Evolutionary conservation across 2,113 vertebrate species (phyloP).

Genomic region (Anguilla rostrata): DNA sequence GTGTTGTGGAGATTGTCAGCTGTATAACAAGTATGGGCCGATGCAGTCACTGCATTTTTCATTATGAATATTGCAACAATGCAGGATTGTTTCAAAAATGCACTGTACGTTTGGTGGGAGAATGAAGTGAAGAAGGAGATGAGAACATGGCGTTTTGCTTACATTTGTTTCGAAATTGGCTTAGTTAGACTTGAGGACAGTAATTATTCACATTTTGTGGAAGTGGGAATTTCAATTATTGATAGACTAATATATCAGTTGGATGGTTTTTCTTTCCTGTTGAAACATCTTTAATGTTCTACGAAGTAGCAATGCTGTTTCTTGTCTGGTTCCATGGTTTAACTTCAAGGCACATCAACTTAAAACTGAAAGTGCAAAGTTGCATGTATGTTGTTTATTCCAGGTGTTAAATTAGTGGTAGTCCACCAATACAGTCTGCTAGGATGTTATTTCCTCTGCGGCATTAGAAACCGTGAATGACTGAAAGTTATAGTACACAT

Average conservation of each 20-base stretch:
- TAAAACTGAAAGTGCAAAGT: no score
- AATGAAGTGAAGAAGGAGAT: background rate
- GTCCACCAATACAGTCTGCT: no score
- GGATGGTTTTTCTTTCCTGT: background rate
- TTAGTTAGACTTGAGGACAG: background rate
- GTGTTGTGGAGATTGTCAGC: slow-evolving; percentile 19
- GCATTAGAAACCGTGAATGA: no score
- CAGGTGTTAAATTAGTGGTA: no score
- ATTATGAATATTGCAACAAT: background rate
- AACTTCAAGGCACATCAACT: background rate
- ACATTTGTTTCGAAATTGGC: background rate
- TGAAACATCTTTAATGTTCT: background rate
- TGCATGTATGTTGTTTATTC: no score
- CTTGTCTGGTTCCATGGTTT: background rate
- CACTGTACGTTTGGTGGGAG: no score
- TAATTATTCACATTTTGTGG: background rate
- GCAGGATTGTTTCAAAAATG: background rate
- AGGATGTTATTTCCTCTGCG: no score
- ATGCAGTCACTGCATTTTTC: background rate
- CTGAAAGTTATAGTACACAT: no score
- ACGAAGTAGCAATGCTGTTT: background rate
- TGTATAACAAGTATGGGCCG: background rate
- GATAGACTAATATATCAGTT: background rate
- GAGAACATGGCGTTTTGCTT: background rate
- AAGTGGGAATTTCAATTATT: background rate